These are phyloP conservation scores for Toxotes jaculatrix DNA, from an alignment of 2,113 vertebrate species.

Conservation along the genomic window DNA sequence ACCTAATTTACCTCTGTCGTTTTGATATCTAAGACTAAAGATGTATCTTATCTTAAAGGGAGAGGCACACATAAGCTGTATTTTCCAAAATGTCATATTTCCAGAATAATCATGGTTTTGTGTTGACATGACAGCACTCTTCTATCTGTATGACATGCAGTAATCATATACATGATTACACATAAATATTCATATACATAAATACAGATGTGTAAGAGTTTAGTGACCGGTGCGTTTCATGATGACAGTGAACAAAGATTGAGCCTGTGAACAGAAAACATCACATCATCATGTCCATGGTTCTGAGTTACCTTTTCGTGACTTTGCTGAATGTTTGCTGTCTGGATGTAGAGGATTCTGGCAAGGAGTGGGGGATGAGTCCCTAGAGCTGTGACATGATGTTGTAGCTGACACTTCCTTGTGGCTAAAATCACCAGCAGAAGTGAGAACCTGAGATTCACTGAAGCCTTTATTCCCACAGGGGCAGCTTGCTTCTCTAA, in stretches of 20 bases:
- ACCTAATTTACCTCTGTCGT: not conserved
- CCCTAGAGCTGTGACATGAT: not conserved
- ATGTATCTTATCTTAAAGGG: not conserved
- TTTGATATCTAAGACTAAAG: not conserved
- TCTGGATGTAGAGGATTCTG: not conserved
- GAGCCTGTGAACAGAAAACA: not conserved
- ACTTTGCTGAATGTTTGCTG: not conserved
- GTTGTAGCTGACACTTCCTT: constrained; percentile 5
- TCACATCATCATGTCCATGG: not conserved
- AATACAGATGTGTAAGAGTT: not conserved
- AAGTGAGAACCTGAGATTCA: constrained; percentile 35
- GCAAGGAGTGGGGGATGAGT: not conserved
- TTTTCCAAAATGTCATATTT: not conserved
- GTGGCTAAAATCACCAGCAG: constrained; percentile 21
- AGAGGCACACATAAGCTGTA: not conserved
- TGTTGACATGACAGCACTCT: not conserved
- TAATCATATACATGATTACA: not conserved
- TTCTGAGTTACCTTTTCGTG: not conserved
- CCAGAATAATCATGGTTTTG: not conserved
- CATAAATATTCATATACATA: no score
- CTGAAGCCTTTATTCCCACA: constrained; percentile 7
- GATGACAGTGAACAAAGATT: not conserved
- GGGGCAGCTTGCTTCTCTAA: not conserved
- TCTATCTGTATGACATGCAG: not conserved
- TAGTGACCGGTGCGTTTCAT: not conserved